Evolutionary conservation across 2,797 vertebrate genomes (phyloP).

Genomic region (Oryzias dopingdopingensis): DNA sequence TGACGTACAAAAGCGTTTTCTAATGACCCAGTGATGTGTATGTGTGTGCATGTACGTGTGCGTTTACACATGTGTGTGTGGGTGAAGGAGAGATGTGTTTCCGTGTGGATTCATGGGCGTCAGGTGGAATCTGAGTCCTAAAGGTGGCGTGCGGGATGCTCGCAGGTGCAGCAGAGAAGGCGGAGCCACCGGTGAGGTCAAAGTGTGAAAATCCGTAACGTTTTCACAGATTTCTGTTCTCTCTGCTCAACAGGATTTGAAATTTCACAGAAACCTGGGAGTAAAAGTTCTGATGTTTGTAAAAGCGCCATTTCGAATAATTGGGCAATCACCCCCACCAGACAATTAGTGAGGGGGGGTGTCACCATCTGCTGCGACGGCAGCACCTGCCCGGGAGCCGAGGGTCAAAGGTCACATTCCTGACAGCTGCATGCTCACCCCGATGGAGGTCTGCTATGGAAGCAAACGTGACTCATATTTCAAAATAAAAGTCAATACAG

Average conservation of each 20-base stretch:
- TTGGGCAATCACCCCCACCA: too few species aligned
- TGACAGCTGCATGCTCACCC: constrained; percentile 59
- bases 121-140: constrained; percentile 35
- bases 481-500: too few species aligned
- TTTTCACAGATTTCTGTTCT: too few species aligned
- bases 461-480: too few species aligned
- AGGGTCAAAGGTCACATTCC: constrained; percentile 67
- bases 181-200: too few species aligned
- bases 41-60: constrained; percentile 41
- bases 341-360: constrained; percentile 1
- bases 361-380: constrained; percentile 39
- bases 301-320: too few species aligned
- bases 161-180: too few species aligned
- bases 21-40: constrained; percentile 71
- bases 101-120: constrained; percentile 50
- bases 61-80: constrained; percentile 34
- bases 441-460: constrained; percentile 49
- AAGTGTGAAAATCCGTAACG: too few species aligned
- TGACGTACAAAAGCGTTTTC: constrained; percentile 83
- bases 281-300: too few species aligned
- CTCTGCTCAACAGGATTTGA: too few species aligned
- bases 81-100: constrained; percentile 20
- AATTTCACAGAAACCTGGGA: too few species aligned
- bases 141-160: constrained; percentile 24
- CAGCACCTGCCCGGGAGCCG: constrained; percentile 71